These are phyloP conservation scores for Diachrysia chrysitis DNA, from an alignment of 2,888 invertebrate genomes.

Conservation along the genomic window DNA sequence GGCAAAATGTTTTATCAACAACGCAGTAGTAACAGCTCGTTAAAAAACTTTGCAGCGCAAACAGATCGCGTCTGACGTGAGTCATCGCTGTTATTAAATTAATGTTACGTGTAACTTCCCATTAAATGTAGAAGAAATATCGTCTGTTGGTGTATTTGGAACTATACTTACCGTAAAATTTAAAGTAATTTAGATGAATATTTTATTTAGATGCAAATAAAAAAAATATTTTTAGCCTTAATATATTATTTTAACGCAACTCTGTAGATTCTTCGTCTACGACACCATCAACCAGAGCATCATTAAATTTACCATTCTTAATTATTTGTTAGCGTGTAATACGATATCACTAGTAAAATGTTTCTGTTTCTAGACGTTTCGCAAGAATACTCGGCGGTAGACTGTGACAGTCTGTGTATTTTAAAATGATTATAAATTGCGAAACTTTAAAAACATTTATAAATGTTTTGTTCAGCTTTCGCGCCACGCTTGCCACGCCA, in stretches of 20 bases:
- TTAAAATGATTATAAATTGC: neutral
- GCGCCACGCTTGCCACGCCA: conserved; percentile 34
- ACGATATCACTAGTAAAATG: neutral
- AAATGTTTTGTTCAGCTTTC: conserved; percentile 27
- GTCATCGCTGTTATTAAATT: conserved; percentile 31
- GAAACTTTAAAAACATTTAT: conserved; percentile 18
- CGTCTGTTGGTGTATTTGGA: neutral
- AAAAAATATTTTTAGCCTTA: no score
- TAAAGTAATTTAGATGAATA: no score
- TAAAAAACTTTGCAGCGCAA: conserved; percentile 50
- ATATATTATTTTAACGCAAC: no score
- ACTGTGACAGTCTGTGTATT: neutral
- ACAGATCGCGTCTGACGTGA: conserved; percentile 32
- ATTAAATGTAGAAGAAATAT: conserved; percentile 9
- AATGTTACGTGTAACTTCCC: conserved; percentile 25
- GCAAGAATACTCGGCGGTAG: neutral
- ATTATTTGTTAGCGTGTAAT: no score
- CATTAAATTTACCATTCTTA: no score
- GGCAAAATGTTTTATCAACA: conserved; percentile 34
- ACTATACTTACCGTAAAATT: neutral
- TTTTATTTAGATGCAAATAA: no score
- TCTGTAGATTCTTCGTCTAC: no score
- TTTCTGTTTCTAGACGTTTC: neutral
- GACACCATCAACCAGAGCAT: no score
- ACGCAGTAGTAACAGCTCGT: conserved; percentile 40